Conservation (phyloP, 2,888 invertebrate species). For the Spatulosminthurus flaviceps region DNA sequence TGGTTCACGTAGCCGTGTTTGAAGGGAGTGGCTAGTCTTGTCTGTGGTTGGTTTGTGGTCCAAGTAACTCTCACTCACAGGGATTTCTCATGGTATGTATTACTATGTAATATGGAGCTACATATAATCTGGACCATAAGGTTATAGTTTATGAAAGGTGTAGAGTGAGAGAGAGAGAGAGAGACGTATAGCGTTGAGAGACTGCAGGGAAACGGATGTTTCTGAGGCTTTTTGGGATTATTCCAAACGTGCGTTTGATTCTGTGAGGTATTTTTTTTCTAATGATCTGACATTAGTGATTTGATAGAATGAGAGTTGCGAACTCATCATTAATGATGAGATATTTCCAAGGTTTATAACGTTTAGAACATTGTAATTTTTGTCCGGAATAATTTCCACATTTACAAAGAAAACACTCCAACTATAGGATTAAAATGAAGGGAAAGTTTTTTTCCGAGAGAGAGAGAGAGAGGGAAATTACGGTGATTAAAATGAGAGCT, state of each 20-base stretch:
- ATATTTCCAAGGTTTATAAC: background rate
- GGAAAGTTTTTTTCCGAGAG: no score
- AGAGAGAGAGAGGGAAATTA: no score
- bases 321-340: background rate
- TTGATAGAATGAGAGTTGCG: background rate
- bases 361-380: background rate
- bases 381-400: background rate
- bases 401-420: background rate
- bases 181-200: no score
- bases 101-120: constrained; percentile 40
- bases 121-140: constrained; percentile 18
- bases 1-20: background rate
- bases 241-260: background rate
- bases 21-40: constrained; percentile 6
- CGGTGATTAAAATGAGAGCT: background rate
- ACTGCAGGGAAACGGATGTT: no score
- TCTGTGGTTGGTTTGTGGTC: constrained; percentile 29
- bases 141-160: no score
- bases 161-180: no score
- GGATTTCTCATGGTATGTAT: background rate
- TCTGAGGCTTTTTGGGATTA: background rate
- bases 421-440: no score
- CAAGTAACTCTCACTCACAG: background rate
- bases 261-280: background rate
- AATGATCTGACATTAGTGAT: constrained; percentile 8